These are phyloP conservation scores for Coranthus polyacanthus DNA, from an alignment of 2,797 vertebrate species.

Conservation along the genomic window DNA sequence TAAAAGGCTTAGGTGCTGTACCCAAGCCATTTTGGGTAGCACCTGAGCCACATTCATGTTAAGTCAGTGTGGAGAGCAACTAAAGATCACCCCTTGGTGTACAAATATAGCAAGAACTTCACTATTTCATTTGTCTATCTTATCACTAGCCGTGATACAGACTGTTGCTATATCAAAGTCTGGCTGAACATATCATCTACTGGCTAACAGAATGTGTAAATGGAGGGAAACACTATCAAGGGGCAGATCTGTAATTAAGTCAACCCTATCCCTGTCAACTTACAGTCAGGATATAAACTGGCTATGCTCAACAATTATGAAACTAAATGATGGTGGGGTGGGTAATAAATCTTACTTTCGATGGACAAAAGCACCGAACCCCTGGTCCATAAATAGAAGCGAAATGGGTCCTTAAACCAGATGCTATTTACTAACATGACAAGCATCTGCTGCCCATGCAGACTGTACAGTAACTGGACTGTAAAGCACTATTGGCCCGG, in stretches of 20 bases:
- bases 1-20: too few relatives aligned
- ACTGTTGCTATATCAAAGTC: slow-evolving; percentile 11
- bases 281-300: slow-evolving; percentile 19
- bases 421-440: slow-evolving; percentile 48
- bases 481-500: slow-evolving; percentile 43
- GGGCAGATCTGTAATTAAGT: slow-evolving; percentile 58
- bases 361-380: slow-evolving; percentile 14
- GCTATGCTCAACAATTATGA: slow-evolving; percentile 30
- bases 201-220: slow-evolving; percentile 23
- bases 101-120: slow-evolving; percentile 14
- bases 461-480: slow-evolving; percentile 35
- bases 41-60: too few relatives aligned
- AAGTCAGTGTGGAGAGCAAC: too few relatives aligned
- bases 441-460: slow-evolving; percentile 43
- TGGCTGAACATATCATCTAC: slow-evolving; percentile 27
- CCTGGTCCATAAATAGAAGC: slow-evolving; percentile 48
- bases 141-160: background rate
- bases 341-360: slow-evolving; percentile 16
- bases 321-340: slow-evolving; percentile 17
- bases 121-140: background rate
- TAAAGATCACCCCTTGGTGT: slow-evolving; percentile 5
- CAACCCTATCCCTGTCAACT: slow-evolving; percentile 13
- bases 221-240: slow-evolving; percentile 36
- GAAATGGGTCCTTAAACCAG: slow-evolving; percentile 32
- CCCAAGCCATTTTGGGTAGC: too few relatives aligned